Conservation (phyloP, 2,113 vertebrate genomes). For the Gobius niger region DNA sequence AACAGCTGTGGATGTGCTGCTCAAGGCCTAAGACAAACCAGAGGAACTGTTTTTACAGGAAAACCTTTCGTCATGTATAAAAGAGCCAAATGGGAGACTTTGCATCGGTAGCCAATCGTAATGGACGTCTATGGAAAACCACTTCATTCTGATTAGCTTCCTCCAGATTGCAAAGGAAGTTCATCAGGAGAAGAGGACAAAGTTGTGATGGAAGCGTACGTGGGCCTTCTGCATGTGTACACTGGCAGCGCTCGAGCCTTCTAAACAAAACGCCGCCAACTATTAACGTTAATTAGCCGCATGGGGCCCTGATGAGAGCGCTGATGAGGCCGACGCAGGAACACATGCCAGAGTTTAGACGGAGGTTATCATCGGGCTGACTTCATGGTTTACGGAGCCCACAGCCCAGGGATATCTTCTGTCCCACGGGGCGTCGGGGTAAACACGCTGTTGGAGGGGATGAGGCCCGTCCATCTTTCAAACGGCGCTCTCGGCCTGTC, state of each 20-base stretch:
- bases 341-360: slow-evolving; percentile 65
- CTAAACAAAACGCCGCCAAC: slow-evolving; percentile 38
- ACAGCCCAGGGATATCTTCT: slow-evolving; percentile 47
- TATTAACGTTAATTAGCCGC: slow-evolving; percentile 43
- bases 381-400: slow-evolving; percentile 64
- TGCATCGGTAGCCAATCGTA: background rate
- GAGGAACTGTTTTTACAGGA: background rate
- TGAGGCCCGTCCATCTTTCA: slow-evolving; percentile 22
- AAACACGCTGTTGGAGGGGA: slow-evolving; percentile 56
- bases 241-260: slow-evolving; percentile 27
- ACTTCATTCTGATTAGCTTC: no score
- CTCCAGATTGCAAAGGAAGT: background rate
- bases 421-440: slow-evolving; percentile 43
- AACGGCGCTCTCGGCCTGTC: slow-evolving; percentile 2
- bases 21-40: background rate
- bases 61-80: background rate
- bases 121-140: background rate
- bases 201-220: slow-evolving; percentile 6
- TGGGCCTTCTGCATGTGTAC: slow-evolving; percentile 15
- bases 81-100: background rate
- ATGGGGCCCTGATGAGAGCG: slow-evolving; percentile 46
- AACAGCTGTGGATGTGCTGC: no score
- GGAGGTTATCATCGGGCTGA: slow-evolving; percentile 64
- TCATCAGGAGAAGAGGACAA: slow-evolving; percentile 5
- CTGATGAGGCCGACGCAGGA: slow-evolving; percentile 55